phyloP scores from a whole-genome alignment of 2,113 vertebrate genomes.

The Seriola aureovittata region DNA sequence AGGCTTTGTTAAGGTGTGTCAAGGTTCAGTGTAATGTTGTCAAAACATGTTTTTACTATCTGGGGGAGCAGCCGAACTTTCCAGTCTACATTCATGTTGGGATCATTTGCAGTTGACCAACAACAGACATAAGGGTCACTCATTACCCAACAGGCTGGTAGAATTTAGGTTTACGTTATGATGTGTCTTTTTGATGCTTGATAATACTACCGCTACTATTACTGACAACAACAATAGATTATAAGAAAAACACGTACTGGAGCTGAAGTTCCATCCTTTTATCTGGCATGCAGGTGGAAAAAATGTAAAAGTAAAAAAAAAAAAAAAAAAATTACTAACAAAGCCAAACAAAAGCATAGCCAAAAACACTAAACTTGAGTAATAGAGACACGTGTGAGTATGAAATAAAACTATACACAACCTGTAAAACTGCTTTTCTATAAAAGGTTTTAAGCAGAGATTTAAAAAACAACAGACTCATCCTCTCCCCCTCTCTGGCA shows the following conservation, averaged over 20 bases:
- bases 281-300: neutral
- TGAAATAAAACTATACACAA: slow-evolving; percentile 11
- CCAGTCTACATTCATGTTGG: slow-evolving; percentile 43
- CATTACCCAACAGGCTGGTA: neutral
- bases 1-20: slow-evolving; percentile 51
- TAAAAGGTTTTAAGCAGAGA: slow-evolving; percentile 17
- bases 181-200: neutral
- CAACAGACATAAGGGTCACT: neutral
- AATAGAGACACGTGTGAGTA: neutral
- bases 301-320: neutral
- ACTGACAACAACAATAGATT: neutral
- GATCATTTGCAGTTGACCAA: slow-evolving; percentile 18
- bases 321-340: neutral
- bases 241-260: neutral
- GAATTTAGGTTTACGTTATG: neutral
- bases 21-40: slow-evolving; percentile 67
- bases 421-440: slow-evolving; percentile 7
- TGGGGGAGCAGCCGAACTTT: slow-evolving; percentile 63
- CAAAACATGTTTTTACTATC: slow-evolving; percentile 69
- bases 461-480: slow-evolving; percentile 9
- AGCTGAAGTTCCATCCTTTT: neutral
- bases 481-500: slow-evolving; percentile 28
- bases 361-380: neutral
- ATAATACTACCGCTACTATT: neutral
- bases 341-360: slow-evolving; percentile 5